A percentile compares a stretch with the other conserved stretches of the same genome.
Conservation (phyloP, 2,113 vertebrate genomes). For the Loxodonta africana region DNA sequence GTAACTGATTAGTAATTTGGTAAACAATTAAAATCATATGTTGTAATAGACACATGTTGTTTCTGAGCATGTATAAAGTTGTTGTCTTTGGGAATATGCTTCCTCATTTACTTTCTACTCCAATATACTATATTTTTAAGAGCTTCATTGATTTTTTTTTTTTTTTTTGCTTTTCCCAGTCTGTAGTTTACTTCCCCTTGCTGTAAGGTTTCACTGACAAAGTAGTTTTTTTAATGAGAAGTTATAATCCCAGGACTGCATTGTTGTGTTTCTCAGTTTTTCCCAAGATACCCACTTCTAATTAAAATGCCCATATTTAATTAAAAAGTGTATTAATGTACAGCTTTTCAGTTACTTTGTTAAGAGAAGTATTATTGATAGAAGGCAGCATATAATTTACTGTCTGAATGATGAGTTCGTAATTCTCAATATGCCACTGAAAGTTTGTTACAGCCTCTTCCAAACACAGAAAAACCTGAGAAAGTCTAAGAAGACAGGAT, state of each 20-base stretch:
- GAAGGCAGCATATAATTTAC: background rate
- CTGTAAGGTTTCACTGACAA: background rate
- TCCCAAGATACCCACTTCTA: background rate
- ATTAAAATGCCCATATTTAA: slow-evolving; percentile 57
- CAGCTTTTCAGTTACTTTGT: background rate
- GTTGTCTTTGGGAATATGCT: background rate
- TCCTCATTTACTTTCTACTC: slow-evolving; percentile 10
- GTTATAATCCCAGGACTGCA: background rate
- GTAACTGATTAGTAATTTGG: background rate
- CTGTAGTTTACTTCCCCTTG: background rate
- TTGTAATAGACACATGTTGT: background rate
- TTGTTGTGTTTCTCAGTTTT: background rate
- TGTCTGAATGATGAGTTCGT: background rate
- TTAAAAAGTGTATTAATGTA: background rate
- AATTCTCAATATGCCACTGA: background rate
- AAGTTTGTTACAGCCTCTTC: background rate
- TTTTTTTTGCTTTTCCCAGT: background rate
- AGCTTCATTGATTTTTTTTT: background rate
- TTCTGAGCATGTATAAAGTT: background rate
- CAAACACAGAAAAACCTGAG: background rate
- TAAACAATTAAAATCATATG: background rate
- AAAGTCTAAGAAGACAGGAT: background rate
- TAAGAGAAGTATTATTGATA: background rate
- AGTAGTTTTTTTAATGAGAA: background rate
- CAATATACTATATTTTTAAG: background rate